Base-by-base conservation (phyloP, 2,113 vertebrate genomes). In the Artemisiospiza belli region DNA sequence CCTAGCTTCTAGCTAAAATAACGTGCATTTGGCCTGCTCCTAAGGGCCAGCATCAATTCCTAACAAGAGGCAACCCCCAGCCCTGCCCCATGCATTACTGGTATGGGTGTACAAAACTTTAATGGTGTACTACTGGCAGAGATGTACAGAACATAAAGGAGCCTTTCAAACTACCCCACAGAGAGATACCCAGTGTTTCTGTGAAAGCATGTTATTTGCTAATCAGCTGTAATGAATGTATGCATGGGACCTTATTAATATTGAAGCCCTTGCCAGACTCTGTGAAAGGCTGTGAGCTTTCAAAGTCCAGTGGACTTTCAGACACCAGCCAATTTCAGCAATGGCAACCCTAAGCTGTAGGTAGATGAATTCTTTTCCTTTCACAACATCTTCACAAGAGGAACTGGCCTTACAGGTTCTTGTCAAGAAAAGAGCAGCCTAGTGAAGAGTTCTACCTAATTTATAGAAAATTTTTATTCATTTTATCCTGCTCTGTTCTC, bases 1-100 rank as follows among this genome's bases (percentile, higher is more conserved):
- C 1, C 1, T 62, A 52, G 4, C 68, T 47, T 57, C 24, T 51
- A 79, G n/a, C 28, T 80, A 83, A 21, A 87, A 67, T 44, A 59
- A 17, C 15, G 79, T 27, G 10, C 15, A 74, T 30, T 19, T 15
- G 4, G 12, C 41, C 35, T 7, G 30, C 8, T 55, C 18, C 7
- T 61, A 57, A 77, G 33, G 27, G 24, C 15, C 37, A 68, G 37
- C 19, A 66, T 16, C n/a, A 57, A 43, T 17, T 83, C n/a, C 17
- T 47, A 22, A 5, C 7, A 66, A 54, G 15, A 83, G 19, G 6
- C 9, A 49, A 57, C 25, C 7, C 0, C 8, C 0, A 4, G 2
- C 1, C 1, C 7, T 8, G 1, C 31, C 12, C 19, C 30, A 13
- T 8, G 3, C n/a, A 7, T 59, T 39, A 46, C 30, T 54, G 8